Conservation (phyloP, 2,113 vertebrate genomes). For the Polypterus senegalus region DNA sequence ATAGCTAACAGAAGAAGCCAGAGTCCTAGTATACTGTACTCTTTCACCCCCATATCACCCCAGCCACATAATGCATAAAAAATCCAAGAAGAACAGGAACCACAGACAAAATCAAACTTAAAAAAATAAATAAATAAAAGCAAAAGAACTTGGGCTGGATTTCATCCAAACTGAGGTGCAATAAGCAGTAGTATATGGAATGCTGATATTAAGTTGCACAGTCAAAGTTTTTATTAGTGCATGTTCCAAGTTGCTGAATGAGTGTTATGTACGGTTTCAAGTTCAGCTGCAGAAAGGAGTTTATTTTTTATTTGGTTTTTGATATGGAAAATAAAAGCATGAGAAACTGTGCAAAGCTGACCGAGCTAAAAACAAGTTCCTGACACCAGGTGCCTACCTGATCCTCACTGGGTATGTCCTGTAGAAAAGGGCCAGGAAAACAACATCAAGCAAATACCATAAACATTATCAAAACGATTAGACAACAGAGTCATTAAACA, state of each 20-base stretch:
- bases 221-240: slow-evolving; percentile 79
- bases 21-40: slow-evolving; percentile 56
- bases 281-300: slow-evolving; percentile 64
- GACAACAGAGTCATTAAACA: too few species aligned
- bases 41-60: slow-evolving; percentile 57
- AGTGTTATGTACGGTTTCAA: slow-evolving; percentile 72
- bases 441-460: slow-evolving; percentile 55
- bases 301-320: slow-evolving; percentile 46
- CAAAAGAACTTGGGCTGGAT: slow-evolving; percentile 60
- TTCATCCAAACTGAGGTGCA: slow-evolving; percentile 75
- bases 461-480: too few species aligned
- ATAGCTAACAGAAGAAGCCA: slow-evolving; percentile 21
- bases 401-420: slow-evolving; percentile 97
- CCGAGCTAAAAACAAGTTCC: slow-evolving; percentile 51
- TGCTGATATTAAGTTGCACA: slow-evolving; percentile 55
- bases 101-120: slow-evolving; percentile 40
- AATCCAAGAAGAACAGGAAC: slow-evolving; percentile 60
- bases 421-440: slow-evolving; percentile 71
- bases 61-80: slow-evolving; percentile 66
- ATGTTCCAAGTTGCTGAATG: slow-evolving; percentile 71
- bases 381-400: slow-evolving; percentile 88
- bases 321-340: slow-evolving; percentile 83
- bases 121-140: slow-evolving; percentile 34
- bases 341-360: slow-evolving; percentile 71
- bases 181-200: slow-evolving; percentile 73